A percentile compares a stretch with the other conserved stretches of the same genome.
phyloP scores from a whole-genome alignment of 2,888 invertebrate species.

The Busseola fusca region DNA sequence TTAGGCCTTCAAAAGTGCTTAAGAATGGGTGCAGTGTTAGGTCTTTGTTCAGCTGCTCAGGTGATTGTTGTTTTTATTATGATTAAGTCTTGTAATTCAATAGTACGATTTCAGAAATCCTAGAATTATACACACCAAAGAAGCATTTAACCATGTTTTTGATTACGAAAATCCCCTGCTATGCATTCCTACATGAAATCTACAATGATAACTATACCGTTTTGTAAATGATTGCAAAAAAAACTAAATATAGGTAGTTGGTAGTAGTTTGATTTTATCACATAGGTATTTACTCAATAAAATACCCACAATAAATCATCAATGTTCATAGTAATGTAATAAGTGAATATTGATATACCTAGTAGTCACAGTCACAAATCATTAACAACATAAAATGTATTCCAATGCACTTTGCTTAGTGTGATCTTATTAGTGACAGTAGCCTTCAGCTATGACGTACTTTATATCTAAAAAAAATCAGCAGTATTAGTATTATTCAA shows the following conservation, averaged over 20 bases:
- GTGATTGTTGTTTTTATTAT: constrained; percentile 73
- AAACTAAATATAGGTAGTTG: no score
- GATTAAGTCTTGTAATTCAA: neutral
- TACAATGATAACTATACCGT: neutral
- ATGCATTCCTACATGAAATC: neutral
- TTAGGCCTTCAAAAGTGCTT: constrained; percentile 5
- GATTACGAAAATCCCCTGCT: neutral
- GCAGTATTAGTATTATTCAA: no score
- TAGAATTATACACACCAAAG: neutral
- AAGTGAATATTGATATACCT: neutral
- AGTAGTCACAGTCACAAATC: neutral
- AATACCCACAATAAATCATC: neutral
- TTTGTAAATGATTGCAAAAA: neutral
- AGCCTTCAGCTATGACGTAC: neutral
- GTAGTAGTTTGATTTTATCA: neutral
- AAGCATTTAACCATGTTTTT: neutral
- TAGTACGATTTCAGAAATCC: neutral
- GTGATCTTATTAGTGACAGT: neutral
- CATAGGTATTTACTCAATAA: neutral
- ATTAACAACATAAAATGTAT: neutral
- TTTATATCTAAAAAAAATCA: neutral
- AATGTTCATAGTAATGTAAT: neutral
- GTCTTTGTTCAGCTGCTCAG: constrained; percentile 90
- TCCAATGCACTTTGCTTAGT: neutral
- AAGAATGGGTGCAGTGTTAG: constrained; percentile 90